Percentiles rank a stretch among this genome's conserved stretches.
These are phyloP conservation scores for Pardosa pseudoannulata DNA, from an alignment of 2,888 invertebrate species.

Conservation along the genomic window DNA sequence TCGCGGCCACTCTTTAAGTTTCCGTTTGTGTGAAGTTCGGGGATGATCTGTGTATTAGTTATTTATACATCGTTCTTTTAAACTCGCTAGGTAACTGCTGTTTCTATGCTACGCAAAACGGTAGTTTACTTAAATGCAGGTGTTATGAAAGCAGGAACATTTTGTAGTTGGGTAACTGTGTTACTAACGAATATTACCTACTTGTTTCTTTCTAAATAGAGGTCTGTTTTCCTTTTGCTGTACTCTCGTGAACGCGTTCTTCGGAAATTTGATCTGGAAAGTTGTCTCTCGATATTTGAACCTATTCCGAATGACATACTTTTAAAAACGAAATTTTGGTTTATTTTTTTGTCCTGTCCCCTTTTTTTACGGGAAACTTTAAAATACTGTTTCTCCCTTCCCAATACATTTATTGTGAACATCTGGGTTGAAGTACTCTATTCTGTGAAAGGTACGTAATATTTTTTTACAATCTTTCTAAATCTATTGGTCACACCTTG, in stretches of 20 bases:
- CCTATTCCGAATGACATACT: too few species aligned
- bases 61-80: background rate
- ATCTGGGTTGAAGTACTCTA: background rate
- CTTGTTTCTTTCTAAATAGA: background rate
- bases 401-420: too few species aligned
- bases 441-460: background rate
- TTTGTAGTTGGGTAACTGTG: background rate
- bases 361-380: too few species aligned
- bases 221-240: too few species aligned
- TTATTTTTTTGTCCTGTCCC: too few species aligned
- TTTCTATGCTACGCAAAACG: background rate
- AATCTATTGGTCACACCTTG: background rate
- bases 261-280: too few species aligned
- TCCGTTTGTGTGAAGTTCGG: background rate
- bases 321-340: too few species aligned
- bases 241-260: background rate
- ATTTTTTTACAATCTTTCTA: background rate
- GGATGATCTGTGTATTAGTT: background rate
- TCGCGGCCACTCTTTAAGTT: background rate
- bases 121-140: constrained; percentile 10
- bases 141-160: background rate
- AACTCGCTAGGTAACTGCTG: background rate
- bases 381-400: too few species aligned
- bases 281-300: too few species aligned
- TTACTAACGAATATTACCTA: background rate